Evolutionary conservation across 1,140 invertebrate species (phyloP), one percentile per base, ranked within the genome.

Genomic region (Leguminivora glycinivorella): DNA sequence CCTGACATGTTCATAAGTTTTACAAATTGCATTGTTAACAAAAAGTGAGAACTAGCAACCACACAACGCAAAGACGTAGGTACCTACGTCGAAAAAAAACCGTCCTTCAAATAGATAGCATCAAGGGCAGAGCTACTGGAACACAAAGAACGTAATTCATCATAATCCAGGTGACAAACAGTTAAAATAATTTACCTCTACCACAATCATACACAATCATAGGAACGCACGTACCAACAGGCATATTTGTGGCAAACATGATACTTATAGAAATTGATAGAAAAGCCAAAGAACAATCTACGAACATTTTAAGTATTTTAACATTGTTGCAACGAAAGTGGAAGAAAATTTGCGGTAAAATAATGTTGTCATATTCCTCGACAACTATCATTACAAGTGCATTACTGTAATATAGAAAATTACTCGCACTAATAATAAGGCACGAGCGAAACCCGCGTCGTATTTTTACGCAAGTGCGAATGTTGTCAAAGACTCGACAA

Each of bases 391-490:
- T 43, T n/a, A 43, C 40, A 34, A 34, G 31, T 34, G 10, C 31
- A 34, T 34, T 34, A 43, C 40, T 17, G 40, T 43, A 43, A 43
- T 52, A 4, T 52, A 52, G n/a, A 52, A 52, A 52, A 52, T 52
- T 22, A 52, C 47, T 17, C n/a, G 47, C 17, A 52, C 26, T 63
- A 63, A 29, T 63, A 63, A 29, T 63, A 63, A 29, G 29, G 29
- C 58, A 31, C 25, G 58, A 5, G 25, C 58, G 31, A 63, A 63
- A n/a, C 58, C n/a, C 25, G 31, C 25, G 9, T 26, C 26, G 58
- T 63, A 63, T 63, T 63, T 63, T 63, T 63, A 19, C 58, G 58
- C 58, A 63, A 63, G 29, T 31, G 25, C 58, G 25, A 63, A 26
- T 9, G 25, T 19, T 29, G 26, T 26, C 25, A 26, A 31, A 63